A percentile compares a stretch with the other conserved stretches of the same genome.
phyloP scores from a whole-genome alignment of 2,797 vertebrate species.

The Chaetodon trifasciatus region DNA sequence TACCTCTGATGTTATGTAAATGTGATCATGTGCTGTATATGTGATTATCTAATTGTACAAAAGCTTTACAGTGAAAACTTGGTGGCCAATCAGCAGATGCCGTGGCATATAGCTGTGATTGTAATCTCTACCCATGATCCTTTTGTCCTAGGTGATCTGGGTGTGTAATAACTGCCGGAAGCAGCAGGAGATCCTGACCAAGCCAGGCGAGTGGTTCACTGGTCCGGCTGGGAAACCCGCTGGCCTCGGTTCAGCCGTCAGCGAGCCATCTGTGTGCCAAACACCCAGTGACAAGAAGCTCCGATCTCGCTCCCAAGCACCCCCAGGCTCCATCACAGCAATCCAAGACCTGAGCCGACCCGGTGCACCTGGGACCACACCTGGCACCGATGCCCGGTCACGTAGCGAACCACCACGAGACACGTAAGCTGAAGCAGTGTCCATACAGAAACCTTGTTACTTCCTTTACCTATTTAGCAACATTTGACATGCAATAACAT shows the following conservation, averaged over 20 bases:
- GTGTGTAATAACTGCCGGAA: conserved; percentile 99
- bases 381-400: conserved; percentile 88
- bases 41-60: conserved; percentile 7
- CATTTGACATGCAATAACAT: neutral
- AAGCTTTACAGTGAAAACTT: neutral
- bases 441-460: neutral
- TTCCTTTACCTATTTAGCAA: neutral
- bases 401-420: conserved; percentile 96
- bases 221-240: conserved; percentile 85
- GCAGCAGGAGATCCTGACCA: conserved; percentile 98
- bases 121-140: neutral
- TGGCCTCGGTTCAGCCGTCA: conserved; percentile 90
- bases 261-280: conserved; percentile 92
- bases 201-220: conserved; percentile 96
- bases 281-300: conserved; percentile 90
- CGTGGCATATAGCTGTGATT: neutral
- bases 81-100: neutral
- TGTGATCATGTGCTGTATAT: neutral
- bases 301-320: conserved; percentile 92
- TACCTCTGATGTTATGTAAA: neutral
- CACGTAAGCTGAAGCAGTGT: conserved; percentile 84
- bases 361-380: conserved; percentile 82
- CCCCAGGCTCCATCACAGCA: conserved; percentile 86
- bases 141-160: conserved; percentile 94
- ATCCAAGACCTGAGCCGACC: conserved; percentile 84